Evolutionary conservation across 2,113 vertebrate species (phyloP), one percentile per base, ranked within the genome.

Genomic region (Nanorana parkeri): DNA sequence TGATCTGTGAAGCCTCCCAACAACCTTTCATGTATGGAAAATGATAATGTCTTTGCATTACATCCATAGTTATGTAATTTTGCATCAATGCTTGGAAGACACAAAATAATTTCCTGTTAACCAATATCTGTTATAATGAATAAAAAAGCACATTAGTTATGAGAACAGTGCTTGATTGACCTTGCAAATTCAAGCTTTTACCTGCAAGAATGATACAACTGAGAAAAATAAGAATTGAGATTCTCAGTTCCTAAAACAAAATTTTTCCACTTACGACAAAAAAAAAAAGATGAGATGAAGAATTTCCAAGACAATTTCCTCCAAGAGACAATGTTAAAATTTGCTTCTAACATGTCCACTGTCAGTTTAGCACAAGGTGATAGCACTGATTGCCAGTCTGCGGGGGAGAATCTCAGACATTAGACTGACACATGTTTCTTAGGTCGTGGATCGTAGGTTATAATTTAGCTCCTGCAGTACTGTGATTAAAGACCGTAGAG

Each of bases 381-480:
- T 26, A 28, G 60, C 74, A 16, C 32, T 64, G 60, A 20, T 64
- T 77, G 16, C 29, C 73, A 77, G 52, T 52, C 21, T 63, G 19
- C 60, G 52, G 74, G 74, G 71, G 11, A 36, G 28, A 74, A 23
- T 58, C 71, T 29, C 20, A 60, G 28, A 21, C n/a, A 41, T 75
- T 29, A 75, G 55, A 21, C 72, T 60, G 29, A 60, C 72, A 32
- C 54, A 41, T 61, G 55, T 75, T 75, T 61, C 28, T 17, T 29
- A 41, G 29, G 55, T n/a, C 28, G 55, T 75, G 72, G 55, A 55
- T 55, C 24, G 55, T 60, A 75, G 7, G 56, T 56, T 75, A 41
- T 75, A 60, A 75, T 75, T 61, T 60, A 75, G 56, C 72, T 61
- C 56, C 72, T 61, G 56, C 72, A 41, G 72, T 32, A 61, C n/a